Evolutionary conservation across 2,888 invertebrate genomes (phyloP).

Genomic region (Scaptomyza reducta): DNA sequence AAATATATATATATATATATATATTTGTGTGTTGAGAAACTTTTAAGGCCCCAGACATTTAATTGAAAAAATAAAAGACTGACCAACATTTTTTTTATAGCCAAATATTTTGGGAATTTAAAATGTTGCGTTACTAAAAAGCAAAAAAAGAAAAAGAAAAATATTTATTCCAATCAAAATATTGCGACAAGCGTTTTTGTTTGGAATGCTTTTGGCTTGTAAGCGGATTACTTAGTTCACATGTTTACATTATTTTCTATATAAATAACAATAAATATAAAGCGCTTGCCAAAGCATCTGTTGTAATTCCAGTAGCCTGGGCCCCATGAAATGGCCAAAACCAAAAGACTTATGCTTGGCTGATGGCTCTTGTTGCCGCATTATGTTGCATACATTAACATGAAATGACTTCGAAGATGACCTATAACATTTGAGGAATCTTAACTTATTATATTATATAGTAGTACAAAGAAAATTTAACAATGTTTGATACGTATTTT

Average conservation of each 20-base stretch:
- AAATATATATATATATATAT: constrained; percentile 20
- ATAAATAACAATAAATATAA: constrained; percentile 12
- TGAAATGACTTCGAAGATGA: constrained; percentile 11
- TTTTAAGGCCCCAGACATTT: constrained; percentile 45
- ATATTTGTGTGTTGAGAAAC: constrained; percentile 49
- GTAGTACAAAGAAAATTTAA: neutral
- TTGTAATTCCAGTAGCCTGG: constrained; percentile 54
- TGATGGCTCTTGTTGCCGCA: constrained; percentile 16
- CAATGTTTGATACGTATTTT: too few species aligned
- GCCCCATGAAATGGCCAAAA: constrained; percentile 31
- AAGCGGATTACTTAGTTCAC: constrained; percentile 69
- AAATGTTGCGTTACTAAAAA: constrained; percentile 40
- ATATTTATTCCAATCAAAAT: constrained; percentile 67
- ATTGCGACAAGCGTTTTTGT: constrained; percentile 65
- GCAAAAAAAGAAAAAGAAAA: constrained; percentile 17
- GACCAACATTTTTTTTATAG: constrained; percentile 37
- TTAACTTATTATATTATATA: neutral
- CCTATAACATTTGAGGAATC: constrained; percentile 10
- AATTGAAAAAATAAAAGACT: constrained; percentile 59
- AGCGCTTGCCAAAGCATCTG: constrained; percentile 45
- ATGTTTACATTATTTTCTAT: constrained; percentile 32
- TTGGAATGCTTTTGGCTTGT: constrained; percentile 43
- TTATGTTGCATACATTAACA: neutral
- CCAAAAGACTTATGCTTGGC: constrained; percentile 10
- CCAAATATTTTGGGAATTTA: constrained; percentile 68